A percentile compares a stretch with the other conserved stretches of the same genome.
phyloP scores from a whole-genome alignment of 2,113 vertebrate species.

The Microtus richardsoni region DNA sequence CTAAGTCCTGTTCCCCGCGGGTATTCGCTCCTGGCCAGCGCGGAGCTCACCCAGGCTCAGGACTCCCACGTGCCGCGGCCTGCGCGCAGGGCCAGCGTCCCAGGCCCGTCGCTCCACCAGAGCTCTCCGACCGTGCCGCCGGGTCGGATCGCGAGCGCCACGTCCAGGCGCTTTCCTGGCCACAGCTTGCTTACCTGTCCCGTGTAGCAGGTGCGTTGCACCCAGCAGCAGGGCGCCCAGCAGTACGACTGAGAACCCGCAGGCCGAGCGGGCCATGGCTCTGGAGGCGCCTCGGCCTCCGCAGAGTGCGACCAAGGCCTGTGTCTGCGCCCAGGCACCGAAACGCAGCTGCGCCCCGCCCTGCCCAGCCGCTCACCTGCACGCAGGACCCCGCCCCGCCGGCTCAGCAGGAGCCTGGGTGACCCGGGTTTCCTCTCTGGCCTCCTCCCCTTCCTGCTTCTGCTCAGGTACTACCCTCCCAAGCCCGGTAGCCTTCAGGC shows the following conservation, averaged over 20 bases:
- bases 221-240: conserved; percentile 62
- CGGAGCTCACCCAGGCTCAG: neutral
- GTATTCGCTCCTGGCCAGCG: neutral
- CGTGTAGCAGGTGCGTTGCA: neutral
- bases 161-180: neutral
- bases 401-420: neutral
- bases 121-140: neutral
- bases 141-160: neutral
- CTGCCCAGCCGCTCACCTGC: conserved; percentile 65
- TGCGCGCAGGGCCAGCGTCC: neutral
- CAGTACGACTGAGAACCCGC: neutral
- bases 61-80: conserved; percentile 11
- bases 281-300: conserved; percentile 16
- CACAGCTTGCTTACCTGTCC: conserved; percentile 48
- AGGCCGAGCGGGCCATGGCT: conserved; percentile 65
- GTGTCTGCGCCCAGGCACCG: neutral
- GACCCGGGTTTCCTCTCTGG: neutral
- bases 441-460: conserved; percentile 61
- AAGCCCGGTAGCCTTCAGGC: neutral
- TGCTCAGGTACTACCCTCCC: neutral
- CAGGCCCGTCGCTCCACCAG: neutral
- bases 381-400: conserved; percentile 59
- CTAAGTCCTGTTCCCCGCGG: neutral
- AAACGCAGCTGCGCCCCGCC: neutral
- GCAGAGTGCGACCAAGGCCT: neutral